A percentile compares a stretch with the other conserved stretches of the same genome.
These are phyloP conservation scores for Turnix velox DNA, from an alignment of 2,113 vertebrate species.

Conservation along the genomic window DNA sequence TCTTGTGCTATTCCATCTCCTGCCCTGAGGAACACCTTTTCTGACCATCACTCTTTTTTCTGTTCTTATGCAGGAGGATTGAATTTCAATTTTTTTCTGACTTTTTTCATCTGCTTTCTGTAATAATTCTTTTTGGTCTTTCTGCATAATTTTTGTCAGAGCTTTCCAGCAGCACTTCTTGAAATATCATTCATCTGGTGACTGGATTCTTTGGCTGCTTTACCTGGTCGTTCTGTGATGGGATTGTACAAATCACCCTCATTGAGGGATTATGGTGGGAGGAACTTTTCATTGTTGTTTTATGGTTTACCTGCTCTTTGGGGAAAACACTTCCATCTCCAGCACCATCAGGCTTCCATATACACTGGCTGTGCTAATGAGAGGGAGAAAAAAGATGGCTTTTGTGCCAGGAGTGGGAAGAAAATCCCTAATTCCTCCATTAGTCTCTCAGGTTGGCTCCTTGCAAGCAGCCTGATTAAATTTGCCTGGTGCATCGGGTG, in stretches of 20 bases:
- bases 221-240: not conserved
- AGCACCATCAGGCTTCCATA: not conserved
- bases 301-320: not conserved
- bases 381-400: not conserved
- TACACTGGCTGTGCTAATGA: constrained; percentile 3
- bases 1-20: not conserved
- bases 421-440: constrained; percentile 10
- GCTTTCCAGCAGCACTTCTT: not conserved
- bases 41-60: not conserved
- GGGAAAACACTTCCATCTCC: not conserved
- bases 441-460: constrained; percentile 24
- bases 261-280: not conserved
- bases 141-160: not conserved
- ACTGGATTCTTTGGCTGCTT: not conserved
- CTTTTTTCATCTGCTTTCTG: not conserved
- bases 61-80: not conserved
- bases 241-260: not conserved
- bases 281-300: not conserved
- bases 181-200: not conserved
- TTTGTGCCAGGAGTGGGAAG: constrained; percentile 7
- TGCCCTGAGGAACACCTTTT: rapidly evolving
- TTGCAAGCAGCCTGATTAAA: constrained; percentile 38
- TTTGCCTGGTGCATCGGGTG: not conserved
- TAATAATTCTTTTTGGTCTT: not conserved
- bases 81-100: not conserved